These are phyloP conservation scores for Rhyacophila evoluta DNA, from an alignment of 2,888 invertebrate species.

Conservation along the genomic window DNA sequence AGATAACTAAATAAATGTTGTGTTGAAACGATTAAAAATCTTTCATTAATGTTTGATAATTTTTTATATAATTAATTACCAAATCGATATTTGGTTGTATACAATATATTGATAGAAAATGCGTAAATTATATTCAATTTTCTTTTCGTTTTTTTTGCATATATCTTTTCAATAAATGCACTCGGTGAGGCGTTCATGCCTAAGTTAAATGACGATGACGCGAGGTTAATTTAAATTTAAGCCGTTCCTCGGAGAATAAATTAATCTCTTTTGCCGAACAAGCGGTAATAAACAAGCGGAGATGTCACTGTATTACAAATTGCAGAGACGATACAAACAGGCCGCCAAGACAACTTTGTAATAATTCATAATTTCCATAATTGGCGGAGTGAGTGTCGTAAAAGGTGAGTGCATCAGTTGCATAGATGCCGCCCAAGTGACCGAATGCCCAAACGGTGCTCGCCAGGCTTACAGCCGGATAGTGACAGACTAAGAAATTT, in stretches of 20 bases:
- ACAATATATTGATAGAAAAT: too few relatives aligned
- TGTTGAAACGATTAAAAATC: too few relatives aligned
- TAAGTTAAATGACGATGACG: background rate
- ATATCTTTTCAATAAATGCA: background rate
- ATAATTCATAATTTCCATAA: constrained; percentile 19
- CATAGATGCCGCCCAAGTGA: constrained; percentile 2
- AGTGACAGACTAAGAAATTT: too few relatives aligned
- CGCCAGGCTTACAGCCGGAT: background rate
- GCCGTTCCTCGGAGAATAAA: background rate
- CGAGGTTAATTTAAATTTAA: background rate
- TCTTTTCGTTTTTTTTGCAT: too few relatives aligned
- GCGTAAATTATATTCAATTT: too few relatives aligned
- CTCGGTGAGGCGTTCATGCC: too few relatives aligned
- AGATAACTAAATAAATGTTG: too few relatives aligned
- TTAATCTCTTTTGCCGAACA: background rate
- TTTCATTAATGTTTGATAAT: too few relatives aligned
- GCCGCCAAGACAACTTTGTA: background rate
- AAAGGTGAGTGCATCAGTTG: background rate
- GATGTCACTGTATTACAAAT: background rate
- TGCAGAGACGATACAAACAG: constrained; percentile 4
- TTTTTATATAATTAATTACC: too few relatives aligned
- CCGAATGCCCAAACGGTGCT: background rate
- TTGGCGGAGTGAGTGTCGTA: background rate
- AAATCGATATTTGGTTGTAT: too few relatives aligned
- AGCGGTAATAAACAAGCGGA: background rate